Base-by-base conservation (phyloP, 2,113 vertebrate genomes). In the Anolis sagrei region DNA sequence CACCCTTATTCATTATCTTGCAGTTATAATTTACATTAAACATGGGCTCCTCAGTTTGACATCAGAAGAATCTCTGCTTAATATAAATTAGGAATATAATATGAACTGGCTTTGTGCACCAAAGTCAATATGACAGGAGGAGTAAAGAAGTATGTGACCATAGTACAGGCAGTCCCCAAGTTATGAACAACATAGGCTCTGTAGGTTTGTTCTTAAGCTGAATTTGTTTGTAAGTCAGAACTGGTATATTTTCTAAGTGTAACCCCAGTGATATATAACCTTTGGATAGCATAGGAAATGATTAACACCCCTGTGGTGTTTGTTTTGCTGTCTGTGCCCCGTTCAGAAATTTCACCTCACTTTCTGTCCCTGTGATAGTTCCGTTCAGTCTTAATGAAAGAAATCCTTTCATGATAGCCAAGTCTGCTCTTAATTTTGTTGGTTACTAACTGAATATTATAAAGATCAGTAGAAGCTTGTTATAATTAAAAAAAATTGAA, bases 401-500 rank as follows among this genome's bases (percentile, higher is more conserved):
- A 83, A 87, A 86, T 2, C 2, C 27, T 18, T 79, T 79, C 16
- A 62, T 90, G 69, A 9, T 69, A 72, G 13, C 9, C 8, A 83
- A 75, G 27, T 77, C 0, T 68, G 25, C 73, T 29, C 74, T 66
- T 79, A 0, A 18, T 62, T 87, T 48, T 86, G 25, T 7, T 8
- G 87, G 87, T 0, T 1, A 11, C 73, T 84, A 10, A 76, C 44
- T 89, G n/a, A 25, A 89, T 75, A 72, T 79, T 84, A 1, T 75
- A 81, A 91, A 91, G 86, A 69, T 84, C 69, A 90, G 1, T 36
- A n/a, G 68, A 86, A 82, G 68, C 87, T 27, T 64, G 13, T 1
- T 27, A 61, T 79, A 86, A 90, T 68, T 80, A n/a, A n/a, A n/a
- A n/a, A n/a, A n/a, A n/a, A n/a, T 64, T 91, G 77, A 88, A 89